phyloP scores from a whole-genome alignment of 2,113 vertebrate genomes.

The Semnornis frantzii region DNA sequence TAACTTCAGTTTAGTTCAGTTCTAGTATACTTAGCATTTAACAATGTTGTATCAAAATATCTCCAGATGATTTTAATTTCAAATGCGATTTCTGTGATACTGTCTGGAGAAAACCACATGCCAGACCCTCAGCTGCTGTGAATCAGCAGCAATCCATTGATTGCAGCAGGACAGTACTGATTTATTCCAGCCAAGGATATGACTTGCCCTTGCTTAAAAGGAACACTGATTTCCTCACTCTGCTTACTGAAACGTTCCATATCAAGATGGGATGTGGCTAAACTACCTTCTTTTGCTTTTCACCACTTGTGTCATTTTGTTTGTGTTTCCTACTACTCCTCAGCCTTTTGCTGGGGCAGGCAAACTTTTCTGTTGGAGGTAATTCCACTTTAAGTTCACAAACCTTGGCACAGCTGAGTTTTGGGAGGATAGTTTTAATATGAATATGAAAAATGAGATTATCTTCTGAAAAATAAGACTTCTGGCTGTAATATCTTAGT shows the following conservation, averaged over 20 bases:
- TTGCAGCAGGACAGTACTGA: constrained; percentile 9
- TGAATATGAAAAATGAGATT: not conserved
- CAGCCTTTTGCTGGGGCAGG: not conserved
- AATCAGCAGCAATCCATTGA: not conserved
- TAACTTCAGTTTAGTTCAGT: not conserved
- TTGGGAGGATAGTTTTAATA: not conserved
- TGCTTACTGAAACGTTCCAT: not conserved
- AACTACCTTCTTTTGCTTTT: constrained; percentile 46
- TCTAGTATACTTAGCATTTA: constrained; percentile 17
- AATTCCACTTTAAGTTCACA: not conserved
- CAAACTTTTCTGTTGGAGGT: not conserved
- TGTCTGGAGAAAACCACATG: not conserved
- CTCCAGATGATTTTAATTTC: constrained; percentile 26
- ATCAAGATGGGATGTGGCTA: not conserved
- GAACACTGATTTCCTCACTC: constrained; percentile 30
- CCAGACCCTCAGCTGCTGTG: constrained; percentile 29
- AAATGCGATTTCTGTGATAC: not conserved
- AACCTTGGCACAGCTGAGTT: not conserved
- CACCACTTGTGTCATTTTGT: not conserved
- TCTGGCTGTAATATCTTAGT: not conserved
- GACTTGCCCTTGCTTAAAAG: constrained; percentile 16
- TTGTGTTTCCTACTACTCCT: not conserved
- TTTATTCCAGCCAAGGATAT: constrained; percentile 8
- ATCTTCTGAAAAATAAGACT: constrained; percentile 5
- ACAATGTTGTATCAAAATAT: constrained; percentile 3